phyloP scores from a whole-genome alignment of 2,797 vertebrate species.

The Acipenser oxyrinchus region DNA sequence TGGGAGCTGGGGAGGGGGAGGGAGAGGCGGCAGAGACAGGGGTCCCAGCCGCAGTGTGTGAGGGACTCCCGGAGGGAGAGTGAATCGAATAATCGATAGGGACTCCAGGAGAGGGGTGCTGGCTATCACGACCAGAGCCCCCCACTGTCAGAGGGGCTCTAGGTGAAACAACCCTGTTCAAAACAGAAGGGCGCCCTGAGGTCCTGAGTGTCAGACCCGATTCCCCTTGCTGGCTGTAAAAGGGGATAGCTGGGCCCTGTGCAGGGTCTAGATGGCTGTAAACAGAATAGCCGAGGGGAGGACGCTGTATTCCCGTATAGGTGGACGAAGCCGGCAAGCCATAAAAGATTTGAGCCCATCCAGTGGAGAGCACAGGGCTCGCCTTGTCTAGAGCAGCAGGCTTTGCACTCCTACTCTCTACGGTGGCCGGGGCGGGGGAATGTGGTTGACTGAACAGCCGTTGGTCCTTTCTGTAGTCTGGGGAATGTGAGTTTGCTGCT shows the following conservation, averaged over 20 bases:
- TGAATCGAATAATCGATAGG: background rate
- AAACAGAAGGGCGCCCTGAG: constrained; percentile 41
- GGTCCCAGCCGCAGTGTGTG: constrained; percentile 5
- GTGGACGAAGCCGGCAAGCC: constrained; percentile 48
- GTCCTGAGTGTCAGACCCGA: constrained; percentile 46
- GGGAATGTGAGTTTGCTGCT: constrained; percentile 56
- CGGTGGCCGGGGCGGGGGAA: constrained; percentile 41
- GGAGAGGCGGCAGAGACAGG: constrained; percentile 23
- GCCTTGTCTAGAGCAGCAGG: constrained; percentile 41
- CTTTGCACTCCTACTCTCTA: constrained; percentile 45
- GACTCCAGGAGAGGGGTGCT: constrained; percentile 20
- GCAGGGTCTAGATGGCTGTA: constrained; percentile 7
- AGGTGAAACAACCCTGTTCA: background rate
- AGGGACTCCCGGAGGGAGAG: background rate
- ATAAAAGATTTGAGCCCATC: constrained; percentile 64
- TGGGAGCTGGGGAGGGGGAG: constrained; percentile 26
- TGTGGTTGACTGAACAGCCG: constrained; percentile 36
- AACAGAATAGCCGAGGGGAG: constrained; percentile 27
- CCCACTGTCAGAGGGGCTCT: constrained; percentile 24
- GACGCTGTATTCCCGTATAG: constrained; percentile 24
- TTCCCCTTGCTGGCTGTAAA: constrained; percentile 49
- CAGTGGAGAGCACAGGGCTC: constrained; percentile 31
- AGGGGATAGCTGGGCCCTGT: constrained; percentile 40
- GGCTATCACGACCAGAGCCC: constrained; percentile 51
- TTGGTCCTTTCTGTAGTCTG: constrained; percentile 50